Evolutionary conservation across 2,113 vertebrate species (phyloP), one percentile per base, ranked within the genome.

Genomic region (Chlamydotis undulata): DNA sequence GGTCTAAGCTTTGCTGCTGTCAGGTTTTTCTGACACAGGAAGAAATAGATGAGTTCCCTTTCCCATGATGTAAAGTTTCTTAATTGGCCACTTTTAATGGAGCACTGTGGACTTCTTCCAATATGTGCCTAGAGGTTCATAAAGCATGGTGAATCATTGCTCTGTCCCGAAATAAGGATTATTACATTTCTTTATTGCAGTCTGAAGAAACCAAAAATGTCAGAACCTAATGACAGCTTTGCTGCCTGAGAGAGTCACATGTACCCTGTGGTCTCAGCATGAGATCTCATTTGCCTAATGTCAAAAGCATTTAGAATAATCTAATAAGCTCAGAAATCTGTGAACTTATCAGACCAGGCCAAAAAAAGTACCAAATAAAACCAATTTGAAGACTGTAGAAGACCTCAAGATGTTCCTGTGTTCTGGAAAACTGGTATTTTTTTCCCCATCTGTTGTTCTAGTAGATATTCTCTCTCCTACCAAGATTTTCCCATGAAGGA

Each of bases 221-320:
- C 69, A 81, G 67, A 94, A 83, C 10, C 41, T 59, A 69, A 65
- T 24, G 75, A 87, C 67, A 93, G 47, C 83, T 96, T 80, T 96
- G 63, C 75, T 93, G 56, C 24, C 85, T 63, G 21, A 88, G 10
- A 88, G 28, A 73, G 28, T 76, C 49, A 90, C 85, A 76, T 29
- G 61, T 33, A 63, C 63, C 2, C 0, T 82, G 64, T 73, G 59
- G 55, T 83, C 83, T 91, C 71, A 94, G 87, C 55, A 60, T 73
- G 78, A 83, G 71, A 65, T 56, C 75, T 90, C n/a, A 92, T 86
- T 83, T 92, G 59, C 45, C 75, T 83, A 10, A 81, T 90, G 56
- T 75, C 43, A 90, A 52, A 93, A 90, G 37, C 83, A 77, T 67
- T 91, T 81, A 90, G 47, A 90, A 69, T 67, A 83, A 86, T 68